Evolutionary conservation across 2,113 vertebrate genomes (phyloP).

Genomic region (Tenebrosternarchus preto): DNA sequence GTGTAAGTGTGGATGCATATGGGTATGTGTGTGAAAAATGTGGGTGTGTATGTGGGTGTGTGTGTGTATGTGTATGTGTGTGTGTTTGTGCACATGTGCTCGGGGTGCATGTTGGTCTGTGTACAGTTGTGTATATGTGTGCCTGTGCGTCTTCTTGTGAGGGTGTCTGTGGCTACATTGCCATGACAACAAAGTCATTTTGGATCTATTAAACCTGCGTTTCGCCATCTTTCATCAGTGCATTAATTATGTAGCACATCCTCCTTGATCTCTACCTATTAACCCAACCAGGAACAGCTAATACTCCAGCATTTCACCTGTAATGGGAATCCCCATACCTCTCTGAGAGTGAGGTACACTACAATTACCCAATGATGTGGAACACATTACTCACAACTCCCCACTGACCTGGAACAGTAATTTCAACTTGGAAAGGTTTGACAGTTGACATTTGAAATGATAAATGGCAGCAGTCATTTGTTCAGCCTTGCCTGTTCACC

Average conservation of each 20-base stretch:
- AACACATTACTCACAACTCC: conserved; percentile 66
- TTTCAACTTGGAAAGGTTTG: conserved; percentile 67
- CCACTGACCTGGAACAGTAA: conserved; percentile 45
- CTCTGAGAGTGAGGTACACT: conserved; percentile 49
- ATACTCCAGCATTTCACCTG: conserved; percentile 51
- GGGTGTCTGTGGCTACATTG: conserved; percentile 37
- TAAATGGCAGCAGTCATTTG: conserved; percentile 31
- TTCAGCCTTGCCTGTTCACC: background rate
- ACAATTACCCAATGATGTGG: conserved; percentile 74
- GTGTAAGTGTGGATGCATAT: conserved; percentile 32
- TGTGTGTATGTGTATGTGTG: conserved; percentile 43
- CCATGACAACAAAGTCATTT: conserved; percentile 62
- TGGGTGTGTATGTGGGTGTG: conserved; percentile 52
- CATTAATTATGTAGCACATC: conserved; percentile 66
- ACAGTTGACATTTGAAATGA: conserved; percentile 75
- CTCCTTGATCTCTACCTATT: conserved; percentile 65
- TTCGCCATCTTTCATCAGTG: conserved; percentile 54
- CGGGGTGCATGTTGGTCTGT: conserved; percentile 7
- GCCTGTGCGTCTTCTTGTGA: conserved; percentile 36
- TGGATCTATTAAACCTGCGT: conserved; percentile 55
- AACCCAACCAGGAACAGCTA: conserved; percentile 62
- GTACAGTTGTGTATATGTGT: conserved; percentile 44
- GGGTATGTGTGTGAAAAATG: conserved; percentile 46
- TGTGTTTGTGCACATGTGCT: conserved; percentile 41
- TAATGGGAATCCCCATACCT: conserved; percentile 62